phyloP scores from a whole-genome alignment of 2,888 invertebrate genomes.

The Xylocampa areola region DNA sequence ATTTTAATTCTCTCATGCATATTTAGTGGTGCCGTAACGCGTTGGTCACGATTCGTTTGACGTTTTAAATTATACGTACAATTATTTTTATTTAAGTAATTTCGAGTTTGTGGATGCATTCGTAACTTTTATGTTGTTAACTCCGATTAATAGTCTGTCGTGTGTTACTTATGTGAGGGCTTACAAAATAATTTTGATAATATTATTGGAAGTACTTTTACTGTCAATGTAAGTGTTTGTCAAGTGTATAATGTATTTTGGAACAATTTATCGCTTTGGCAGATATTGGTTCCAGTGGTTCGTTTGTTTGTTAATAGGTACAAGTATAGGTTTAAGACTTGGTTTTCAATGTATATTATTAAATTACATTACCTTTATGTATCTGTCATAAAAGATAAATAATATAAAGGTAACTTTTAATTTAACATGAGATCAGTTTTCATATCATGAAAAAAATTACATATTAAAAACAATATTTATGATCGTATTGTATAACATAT shows the following conservation, averaged over 20 bases:
- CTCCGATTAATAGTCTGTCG: conserved; percentile 51
- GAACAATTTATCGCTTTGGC: conserved; percentile 28
- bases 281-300: conserved; percentile 5
- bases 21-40: conserved; percentile 72
- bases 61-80: conserved; percentile 64
- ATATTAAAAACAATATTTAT: too few relatives aligned
- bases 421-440: too few relatives aligned
- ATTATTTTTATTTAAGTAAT: conserved; percentile 62
- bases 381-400: too few relatives aligned
- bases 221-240: conserved; percentile 12
- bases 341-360: too few relatives aligned
- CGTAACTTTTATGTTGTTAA: conserved; percentile 45
- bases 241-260: conserved; percentile 14
- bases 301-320: too few relatives aligned
- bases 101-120: conserved; percentile 38
- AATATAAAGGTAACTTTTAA: too few relatives aligned
- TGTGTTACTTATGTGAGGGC: conserved; percentile 41
- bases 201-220: conserved; percentile 45
- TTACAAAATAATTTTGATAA: conserved; percentile 39
- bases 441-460: too few relatives aligned
- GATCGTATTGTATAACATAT: too few relatives aligned
- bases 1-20: conserved; percentile 84
- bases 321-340: too few relatives aligned
- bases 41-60: conserved; percentile 74
- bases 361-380: too few relatives aligned